Conservation (phyloP, 2,113 vertebrate species). For the Galbula dea region DNA sequence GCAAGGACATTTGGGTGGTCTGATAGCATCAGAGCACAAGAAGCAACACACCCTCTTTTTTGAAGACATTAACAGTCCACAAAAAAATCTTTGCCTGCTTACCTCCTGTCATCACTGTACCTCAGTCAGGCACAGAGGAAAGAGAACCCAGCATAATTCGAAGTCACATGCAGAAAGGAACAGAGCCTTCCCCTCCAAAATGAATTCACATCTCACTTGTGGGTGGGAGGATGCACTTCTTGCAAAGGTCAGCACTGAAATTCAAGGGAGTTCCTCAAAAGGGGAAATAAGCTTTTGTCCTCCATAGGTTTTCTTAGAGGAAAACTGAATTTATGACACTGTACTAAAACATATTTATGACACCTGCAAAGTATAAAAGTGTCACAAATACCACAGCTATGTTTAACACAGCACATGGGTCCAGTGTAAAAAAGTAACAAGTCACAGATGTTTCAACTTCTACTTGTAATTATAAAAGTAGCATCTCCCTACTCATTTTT, state of each 20-base stretch:
- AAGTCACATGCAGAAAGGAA: neutral
- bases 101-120: neutral
- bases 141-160: neutral
- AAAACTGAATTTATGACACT: neutral
- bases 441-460: neutral
- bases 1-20: neutral
- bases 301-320: neutral
- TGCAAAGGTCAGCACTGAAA: neutral
- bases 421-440: neutral
- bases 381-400: accelerated
- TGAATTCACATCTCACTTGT: neutral
- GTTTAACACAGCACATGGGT: neutral
- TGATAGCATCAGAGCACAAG: neutral
- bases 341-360: neutral
- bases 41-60: neutral
- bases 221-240: neutral
- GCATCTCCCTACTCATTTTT: neutral
- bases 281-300: neutral
- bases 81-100: neutral
- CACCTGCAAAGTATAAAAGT: neutral
- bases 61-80: neutral
- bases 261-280: neutral
- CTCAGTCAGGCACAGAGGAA: neutral
- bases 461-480: neutral
- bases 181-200: neutral